These are phyloP conservation scores for Falcunculus frontatus DNA, from an alignment of 2,113 vertebrate genomes.

Conservation along the genomic window DNA sequence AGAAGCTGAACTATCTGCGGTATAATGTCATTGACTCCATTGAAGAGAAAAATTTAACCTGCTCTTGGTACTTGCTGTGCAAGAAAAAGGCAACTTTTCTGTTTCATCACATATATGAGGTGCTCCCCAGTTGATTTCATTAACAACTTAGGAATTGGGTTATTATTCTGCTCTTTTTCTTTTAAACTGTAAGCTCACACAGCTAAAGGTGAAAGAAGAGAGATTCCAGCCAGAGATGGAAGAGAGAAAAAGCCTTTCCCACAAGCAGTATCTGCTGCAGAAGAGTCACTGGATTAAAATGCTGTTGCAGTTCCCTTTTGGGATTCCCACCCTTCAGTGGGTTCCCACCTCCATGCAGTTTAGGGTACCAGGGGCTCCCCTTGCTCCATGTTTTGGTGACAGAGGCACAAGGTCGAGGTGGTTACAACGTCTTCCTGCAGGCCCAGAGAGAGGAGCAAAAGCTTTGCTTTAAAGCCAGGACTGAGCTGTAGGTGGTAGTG, in stretches of 20 bases:
- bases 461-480: neutral
- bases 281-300: neutral
- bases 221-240: neutral
- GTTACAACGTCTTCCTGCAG: neutral
- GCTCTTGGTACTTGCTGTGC: neutral
- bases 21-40: neutral
- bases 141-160: neutral
- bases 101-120: neutral
- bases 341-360: neutral
- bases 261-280: neutral
- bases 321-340: neutral
- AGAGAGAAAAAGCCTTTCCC: neutral
- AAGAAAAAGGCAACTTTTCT: neutral
- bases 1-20: neutral
- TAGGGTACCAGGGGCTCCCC: no score
- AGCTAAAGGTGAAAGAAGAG: neutral
- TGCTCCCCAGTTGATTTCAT: neutral
- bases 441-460: neutral
- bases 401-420: neutral
- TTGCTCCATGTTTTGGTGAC: rapidly evolving
- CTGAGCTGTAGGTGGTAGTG: neutral
- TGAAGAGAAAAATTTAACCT: neutral
- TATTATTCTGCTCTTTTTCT: neutral
- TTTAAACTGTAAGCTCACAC: neutral
- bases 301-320: neutral